These are phyloP conservation scores for Bungarus multicinctus DNA, from an alignment of 2,113 vertebrate species.

Conservation along the genomic window DNA sequence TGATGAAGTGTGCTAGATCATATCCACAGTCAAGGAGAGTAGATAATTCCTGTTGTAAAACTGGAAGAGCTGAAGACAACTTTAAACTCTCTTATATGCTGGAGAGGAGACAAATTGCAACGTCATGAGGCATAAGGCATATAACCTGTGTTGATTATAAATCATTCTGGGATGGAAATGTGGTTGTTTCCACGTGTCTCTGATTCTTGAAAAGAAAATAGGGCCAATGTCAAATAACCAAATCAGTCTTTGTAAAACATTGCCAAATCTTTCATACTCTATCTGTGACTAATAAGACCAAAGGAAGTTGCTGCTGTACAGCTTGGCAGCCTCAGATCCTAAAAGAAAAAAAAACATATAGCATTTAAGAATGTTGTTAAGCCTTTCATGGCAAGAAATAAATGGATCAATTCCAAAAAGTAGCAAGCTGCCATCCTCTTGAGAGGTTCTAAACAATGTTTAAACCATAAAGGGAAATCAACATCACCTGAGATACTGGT, in stretches of 20 bases:
- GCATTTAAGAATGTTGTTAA: background rate
- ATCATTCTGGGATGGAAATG: background rate
- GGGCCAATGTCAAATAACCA: background rate
- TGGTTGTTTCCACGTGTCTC: conserved; percentile 5
- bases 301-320: conserved; percentile 16
- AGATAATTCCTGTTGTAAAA: background rate
- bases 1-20: background rate
- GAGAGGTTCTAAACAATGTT: conserved; percentile 45
- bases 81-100: background rate
- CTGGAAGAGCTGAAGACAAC: background rate
- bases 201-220: conserved; percentile 5
- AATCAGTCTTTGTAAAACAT: conserved; percentile 21
- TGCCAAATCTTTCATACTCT: conserved; percentile 20
- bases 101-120: background rate
- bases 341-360: background rate
- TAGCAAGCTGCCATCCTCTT: background rate
- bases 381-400: background rate
- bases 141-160: background rate
- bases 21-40: background rate
- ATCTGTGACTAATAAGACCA: conserved; percentile 19
- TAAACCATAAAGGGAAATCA: conserved; percentile 21
- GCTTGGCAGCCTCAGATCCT: conserved; percentile 30
- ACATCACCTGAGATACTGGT: background rate
- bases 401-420: conserved; percentile 24
- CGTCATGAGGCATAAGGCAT: background rate